phyloP scores from a whole-genome alignment of 2,888 invertebrate species.

The Eulithis prunata region DNA sequence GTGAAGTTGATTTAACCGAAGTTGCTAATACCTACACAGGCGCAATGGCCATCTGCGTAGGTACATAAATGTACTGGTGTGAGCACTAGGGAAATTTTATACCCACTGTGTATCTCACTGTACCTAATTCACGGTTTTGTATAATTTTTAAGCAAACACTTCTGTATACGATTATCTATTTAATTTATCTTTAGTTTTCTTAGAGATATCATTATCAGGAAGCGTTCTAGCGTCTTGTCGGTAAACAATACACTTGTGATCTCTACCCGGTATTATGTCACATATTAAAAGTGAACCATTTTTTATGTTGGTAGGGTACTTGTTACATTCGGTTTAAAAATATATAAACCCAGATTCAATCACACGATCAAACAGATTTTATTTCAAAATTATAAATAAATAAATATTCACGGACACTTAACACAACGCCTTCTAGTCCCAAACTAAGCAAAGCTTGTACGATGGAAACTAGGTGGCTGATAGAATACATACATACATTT shows the following conservation, averaged over 20 bases:
- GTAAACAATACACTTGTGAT: slow-evolving; percentile 23
- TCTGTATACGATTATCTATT: slow-evolving; percentile 67
- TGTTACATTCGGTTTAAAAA: too few relatives aligned
- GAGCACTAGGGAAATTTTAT: slow-evolving; percentile 79
- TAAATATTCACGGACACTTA: too few relatives aligned
- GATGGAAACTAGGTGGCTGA: too few relatives aligned
- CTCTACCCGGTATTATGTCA: slow-evolving; percentile 7
- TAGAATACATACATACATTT: too few relatives aligned
- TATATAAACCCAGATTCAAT: not conserved
- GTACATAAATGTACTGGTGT: slow-evolving; percentile 69
- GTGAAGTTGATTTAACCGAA: slow-evolving; percentile 49
- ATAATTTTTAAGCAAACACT: slow-evolving; percentile 73
- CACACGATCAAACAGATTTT: slow-evolving; percentile 10
- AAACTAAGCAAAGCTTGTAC: too few relatives aligned
- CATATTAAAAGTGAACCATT: too few relatives aligned
- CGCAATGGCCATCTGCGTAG: slow-evolving; percentile 58
- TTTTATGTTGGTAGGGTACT: too few relatives aligned
- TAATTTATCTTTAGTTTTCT: slow-evolving; percentile 61
- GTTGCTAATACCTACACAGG: slow-evolving; percentile 64
- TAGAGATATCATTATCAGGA: slow-evolving; percentile 35
- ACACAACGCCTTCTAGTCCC: too few relatives aligned
- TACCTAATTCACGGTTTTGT: slow-evolving; percentile 75
- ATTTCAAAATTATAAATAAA: too few relatives aligned
- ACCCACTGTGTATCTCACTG: slow-evolving; percentile 66
- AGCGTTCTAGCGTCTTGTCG: slow-evolving; percentile 24